Evolutionary conservation across 2,888 invertebrate species (phyloP).

Genomic region (Portevinia maculata): DNA sequence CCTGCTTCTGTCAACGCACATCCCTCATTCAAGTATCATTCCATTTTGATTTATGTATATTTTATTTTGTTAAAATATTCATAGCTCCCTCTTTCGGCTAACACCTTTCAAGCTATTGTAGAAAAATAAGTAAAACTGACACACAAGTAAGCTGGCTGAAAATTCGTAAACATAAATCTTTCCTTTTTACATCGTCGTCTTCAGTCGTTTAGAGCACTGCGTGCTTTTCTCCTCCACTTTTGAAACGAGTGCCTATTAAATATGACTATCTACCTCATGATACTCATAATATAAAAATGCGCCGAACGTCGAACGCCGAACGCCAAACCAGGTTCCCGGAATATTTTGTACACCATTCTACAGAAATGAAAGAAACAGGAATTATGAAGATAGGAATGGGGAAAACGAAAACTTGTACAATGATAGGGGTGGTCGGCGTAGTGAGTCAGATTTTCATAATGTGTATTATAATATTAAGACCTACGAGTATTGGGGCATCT

Average conservation of each 20-base stretch:
- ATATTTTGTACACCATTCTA: conserved; percentile 34
- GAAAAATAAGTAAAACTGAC: conserved; percentile 31
- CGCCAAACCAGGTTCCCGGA: conserved; percentile 7
- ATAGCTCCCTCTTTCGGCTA: conserved; percentile 59
- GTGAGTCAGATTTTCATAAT: conserved; percentile 47
- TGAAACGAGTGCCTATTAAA: conserved; percentile 64
- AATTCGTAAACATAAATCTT: conserved; percentile 68
- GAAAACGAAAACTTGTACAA: conserved; percentile 1
- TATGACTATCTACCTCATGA: conserved; percentile 50
- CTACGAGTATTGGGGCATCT: conserved; percentile 16
- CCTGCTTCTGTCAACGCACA: conserved; percentile 16
- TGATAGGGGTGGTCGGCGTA: neutral
- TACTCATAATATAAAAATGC: conserved; percentile 62
- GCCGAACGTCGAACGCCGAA: too few relatives aligned
- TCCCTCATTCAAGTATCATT: conserved; percentile 66
- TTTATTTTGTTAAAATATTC: conserved; percentile 71
- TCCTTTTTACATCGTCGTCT: conserved; percentile 46
- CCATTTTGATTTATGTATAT: conserved; percentile 72
- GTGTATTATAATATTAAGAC: neutral
- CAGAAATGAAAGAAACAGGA: conserved; percentile 50
- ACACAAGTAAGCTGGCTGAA: conserved; percentile 51
- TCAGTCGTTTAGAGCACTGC: conserved; percentile 51
- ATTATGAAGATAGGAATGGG: neutral
- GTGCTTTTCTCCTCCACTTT: conserved; percentile 21
- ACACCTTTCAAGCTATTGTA: conserved; percentile 36